Evolutionary conservation across 2,113 vertebrate species (phyloP).

Genomic region (Lepus americanus): DNA sequence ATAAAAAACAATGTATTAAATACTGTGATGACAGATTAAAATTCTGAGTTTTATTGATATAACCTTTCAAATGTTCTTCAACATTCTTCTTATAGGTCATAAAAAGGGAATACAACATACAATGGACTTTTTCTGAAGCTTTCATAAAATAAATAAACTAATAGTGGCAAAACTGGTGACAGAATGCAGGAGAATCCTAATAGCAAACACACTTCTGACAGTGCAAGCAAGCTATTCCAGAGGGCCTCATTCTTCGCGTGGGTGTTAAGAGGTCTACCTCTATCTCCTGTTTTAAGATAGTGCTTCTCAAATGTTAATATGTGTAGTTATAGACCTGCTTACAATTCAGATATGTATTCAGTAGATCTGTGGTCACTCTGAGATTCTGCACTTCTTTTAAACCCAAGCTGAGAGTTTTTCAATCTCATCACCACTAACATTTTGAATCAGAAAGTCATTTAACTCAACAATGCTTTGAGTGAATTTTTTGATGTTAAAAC

Average conservation of each 20-base stretch:
- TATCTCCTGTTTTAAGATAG: rapidly evolving
- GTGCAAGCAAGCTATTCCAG: not conserved
- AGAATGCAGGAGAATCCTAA: not conserved
- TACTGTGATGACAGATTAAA: not conserved
- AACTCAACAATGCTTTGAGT: not conserved
- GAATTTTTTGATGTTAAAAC: too few relatives aligned
- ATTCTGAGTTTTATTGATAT: not conserved
- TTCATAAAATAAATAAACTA: not conserved
- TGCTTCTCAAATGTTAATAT: not conserved
- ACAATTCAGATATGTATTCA: not conserved
- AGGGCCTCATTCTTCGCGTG: rapidly evolving
- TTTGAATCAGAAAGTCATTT: not conserved
- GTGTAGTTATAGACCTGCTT: rapidly evolving
- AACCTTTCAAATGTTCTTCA: constrained; percentile 45
- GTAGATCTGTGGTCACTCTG: not conserved
- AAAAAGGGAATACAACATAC: not conserved
- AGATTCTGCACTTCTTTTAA: not conserved
- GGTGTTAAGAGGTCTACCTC: too few relatives aligned
- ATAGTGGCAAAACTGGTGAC: not conserved
- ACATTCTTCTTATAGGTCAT: not conserved
- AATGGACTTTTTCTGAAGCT: not conserved
- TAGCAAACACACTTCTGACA: not conserved
- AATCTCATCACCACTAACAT: not conserved
- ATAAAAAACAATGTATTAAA: not conserved
- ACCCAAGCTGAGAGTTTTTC: not conserved